Percentiles rank a stretch among this genome's conserved stretches.
These are phyloP conservation scores for Engraulis encrasicolus DNA, from an alignment of 2,113 vertebrate species.

Conservation along the genomic window DNA sequence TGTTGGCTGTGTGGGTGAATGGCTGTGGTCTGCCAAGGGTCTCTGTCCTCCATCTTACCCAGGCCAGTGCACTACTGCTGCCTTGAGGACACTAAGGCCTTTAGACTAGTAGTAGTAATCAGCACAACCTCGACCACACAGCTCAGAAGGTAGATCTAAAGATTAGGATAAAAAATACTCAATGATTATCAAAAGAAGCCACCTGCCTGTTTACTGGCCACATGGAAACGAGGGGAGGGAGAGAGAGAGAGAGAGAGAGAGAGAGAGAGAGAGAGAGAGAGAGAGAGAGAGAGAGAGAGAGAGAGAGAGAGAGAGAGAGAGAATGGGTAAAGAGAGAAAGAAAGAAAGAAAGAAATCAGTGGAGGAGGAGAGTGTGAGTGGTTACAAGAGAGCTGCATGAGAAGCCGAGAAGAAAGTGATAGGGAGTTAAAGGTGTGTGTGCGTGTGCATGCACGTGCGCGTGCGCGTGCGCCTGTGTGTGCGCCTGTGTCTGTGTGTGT, in stretches of 20 bases:
- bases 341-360: not conserved
- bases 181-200: not conserved
- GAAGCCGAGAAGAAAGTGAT: not conserved
- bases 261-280: slow-evolving; percentile 56
- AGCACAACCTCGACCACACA: not conserved
- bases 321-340: not conserved
- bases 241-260: slow-evolving; percentile 47
- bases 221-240: not conserved
- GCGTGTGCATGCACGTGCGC: not conserved
- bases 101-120: too few relatives aligned
- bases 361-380: too few relatives aligned
- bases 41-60: too few relatives aligned
- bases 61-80: too few relatives aligned
- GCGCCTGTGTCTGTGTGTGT: not conserved
- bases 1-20: not conserved
- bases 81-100: too few relatives aligned
- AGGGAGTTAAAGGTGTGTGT: not conserved
- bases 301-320: not conserved
- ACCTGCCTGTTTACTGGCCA: not conserved
- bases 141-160: not conserved
- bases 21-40: too few relatives aligned
- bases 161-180: not conserved
- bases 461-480: not conserved
- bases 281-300: not conserved
- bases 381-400: not conserved